A percentile compares a stretch with the other conserved stretches of the same genome.
Conservation (phyloP, 2,888 invertebrate species). For the Drosophila ustulata region DNA sequence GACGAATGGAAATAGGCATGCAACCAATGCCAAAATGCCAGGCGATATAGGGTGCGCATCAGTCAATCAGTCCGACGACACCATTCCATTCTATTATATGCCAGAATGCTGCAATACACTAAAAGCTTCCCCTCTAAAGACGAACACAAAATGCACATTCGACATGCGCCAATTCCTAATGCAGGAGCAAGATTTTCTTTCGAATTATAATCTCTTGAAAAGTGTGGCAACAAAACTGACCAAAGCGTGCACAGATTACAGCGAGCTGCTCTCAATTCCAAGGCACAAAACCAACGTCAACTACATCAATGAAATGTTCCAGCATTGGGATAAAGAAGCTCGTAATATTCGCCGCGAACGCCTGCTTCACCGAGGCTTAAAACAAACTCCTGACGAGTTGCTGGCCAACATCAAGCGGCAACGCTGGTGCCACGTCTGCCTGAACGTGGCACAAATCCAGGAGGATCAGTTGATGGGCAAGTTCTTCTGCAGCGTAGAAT, state of each 20-base stretch:
- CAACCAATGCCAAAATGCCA: background rate
- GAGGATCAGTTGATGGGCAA: background rate
- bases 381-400: slow-evolving; percentile 5
- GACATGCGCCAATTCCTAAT: background rate
- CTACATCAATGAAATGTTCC: background rate
- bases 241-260: background rate
- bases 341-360: background rate
- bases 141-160: background rate
- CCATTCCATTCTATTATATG: background rate
- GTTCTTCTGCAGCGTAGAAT: slow-evolving; percentile 54
- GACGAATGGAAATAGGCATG: too few relatives aligned
- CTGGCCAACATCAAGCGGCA: slow-evolving; percentile 53
- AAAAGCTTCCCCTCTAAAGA: background rate
- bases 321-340: slow-evolving; percentile 9
- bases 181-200: background rate
- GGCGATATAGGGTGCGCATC: background rate
- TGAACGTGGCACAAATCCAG: slow-evolving; percentile 52
- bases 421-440: slow-evolving; percentile 67
- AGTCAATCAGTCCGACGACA: background rate
- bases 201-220: background rate
- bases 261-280: background rate
- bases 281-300: background rate
- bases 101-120: background rate
- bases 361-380: background rate
- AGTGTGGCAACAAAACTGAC: background rate